Base-by-base conservation (phyloP, 2,888 invertebrate species). In the Ligdia adustata region DNA sequence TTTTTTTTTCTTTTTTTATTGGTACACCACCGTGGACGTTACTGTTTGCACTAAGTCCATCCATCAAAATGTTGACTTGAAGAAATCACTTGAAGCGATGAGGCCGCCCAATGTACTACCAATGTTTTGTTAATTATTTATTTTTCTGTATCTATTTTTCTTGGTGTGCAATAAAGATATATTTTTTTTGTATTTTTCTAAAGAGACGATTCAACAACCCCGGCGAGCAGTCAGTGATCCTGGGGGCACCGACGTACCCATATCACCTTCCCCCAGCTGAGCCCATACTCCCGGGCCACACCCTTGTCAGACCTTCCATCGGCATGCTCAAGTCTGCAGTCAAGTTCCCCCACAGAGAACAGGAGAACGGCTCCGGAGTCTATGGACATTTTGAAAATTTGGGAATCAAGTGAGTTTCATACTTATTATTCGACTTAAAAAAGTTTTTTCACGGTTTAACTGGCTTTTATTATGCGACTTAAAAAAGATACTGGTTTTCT, bases 301-400 rank as follows among this genome's bases (percentile, higher is more conserved):
- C 89, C 0, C 71, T 89, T 1, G 42, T 87, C 5, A 73, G 75
- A 13, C 89, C 89, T 26, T 51, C 84, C 0, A 43, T 88, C 0
- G 82, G 82, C 2, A 86, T 86, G 85, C 60, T 89, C 3, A 89
- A 85, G 55, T 89, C 89, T 1, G 62, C 88, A 0, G 48, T 89
- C 6, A 86, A 86, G 39, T 89, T 82, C 18, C 89, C 89, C 0
- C 88, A 89, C 16, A 75, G 58, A 40, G 86, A 87, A 0, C 33
- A 69, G 15, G 82, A 72, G 0, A 65, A 71, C 3, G 82, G 78
- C 0, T 65, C 76, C 1, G 84, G 84, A 2, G 85, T 89, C 6
- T 82, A 87, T 32, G 89, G 89, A 0, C 79, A 84, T 42, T 9
- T 62, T 0, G 56, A 77, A 0, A 80, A 72, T 53, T 58, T 87